Conservation (phyloP, 2,113 vertebrate species). For the Nothoprocta pentlandii region DNA sequence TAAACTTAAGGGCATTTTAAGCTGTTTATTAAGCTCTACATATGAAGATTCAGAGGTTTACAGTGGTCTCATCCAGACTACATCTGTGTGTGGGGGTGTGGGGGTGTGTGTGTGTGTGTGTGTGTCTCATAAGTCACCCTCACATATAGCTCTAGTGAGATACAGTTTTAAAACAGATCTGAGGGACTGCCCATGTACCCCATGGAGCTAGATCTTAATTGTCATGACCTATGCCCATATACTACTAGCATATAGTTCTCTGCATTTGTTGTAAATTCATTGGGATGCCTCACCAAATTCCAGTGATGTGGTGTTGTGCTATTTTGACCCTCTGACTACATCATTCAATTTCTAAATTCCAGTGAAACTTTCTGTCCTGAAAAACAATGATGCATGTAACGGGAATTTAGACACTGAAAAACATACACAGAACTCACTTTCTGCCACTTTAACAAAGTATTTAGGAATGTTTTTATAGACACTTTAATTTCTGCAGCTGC, state of each 20-base stretch:
- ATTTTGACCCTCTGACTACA: not conserved
- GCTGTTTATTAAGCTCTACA: not conserved
- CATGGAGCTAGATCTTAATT: not conserved
- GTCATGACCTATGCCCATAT: not conserved
- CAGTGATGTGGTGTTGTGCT: not conserved
- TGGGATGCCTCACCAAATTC: not conserved
- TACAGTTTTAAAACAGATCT: not conserved
- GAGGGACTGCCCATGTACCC: not conserved
- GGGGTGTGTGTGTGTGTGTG: not conserved
- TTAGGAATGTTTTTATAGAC: not conserved
- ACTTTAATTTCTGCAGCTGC: not conserved
- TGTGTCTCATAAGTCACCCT: not conserved
- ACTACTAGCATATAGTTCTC: not conserved
- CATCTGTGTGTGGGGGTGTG: not conserved
- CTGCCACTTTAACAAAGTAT: not conserved
- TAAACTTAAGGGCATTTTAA: not conserved
- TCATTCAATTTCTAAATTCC: not conserved
- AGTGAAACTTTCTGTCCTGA: not conserved
- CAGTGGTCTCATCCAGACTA: not conserved
- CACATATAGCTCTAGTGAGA: not conserved
- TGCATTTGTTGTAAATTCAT: not conserved
- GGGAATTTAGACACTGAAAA: not conserved
- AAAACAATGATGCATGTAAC: not conserved
- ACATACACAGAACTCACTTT: not conserved
- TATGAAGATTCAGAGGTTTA: not conserved